These are phyloP conservation scores for Listronotus bonariensis DNA, from an alignment of 1,140 invertebrate species.

Conservation along the genomic window DNA sequence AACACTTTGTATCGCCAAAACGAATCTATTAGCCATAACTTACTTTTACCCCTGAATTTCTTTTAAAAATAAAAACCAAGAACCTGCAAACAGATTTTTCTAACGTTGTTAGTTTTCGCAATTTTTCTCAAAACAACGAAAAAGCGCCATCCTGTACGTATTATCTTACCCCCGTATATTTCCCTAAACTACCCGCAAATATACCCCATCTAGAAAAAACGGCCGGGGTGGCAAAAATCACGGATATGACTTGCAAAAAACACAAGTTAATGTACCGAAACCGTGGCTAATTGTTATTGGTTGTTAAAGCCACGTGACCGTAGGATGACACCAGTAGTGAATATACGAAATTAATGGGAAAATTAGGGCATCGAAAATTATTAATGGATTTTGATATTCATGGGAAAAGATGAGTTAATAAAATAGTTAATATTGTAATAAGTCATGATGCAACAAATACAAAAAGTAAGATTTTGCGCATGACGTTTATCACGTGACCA, in stretches of 20 bases:
- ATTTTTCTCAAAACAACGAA: too few species aligned
- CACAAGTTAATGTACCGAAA: slow-evolving; percentile 51
- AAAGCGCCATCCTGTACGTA: too few species aligned
- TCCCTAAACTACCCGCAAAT: not conserved
- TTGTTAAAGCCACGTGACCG: slow-evolving; percentile 52
- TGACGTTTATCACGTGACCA: too few species aligned
- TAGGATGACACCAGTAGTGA: slow-evolving; percentile 31
- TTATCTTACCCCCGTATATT: slow-evolving; percentile 3
- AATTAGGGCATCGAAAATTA: slow-evolving; percentile 23
- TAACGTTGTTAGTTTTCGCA: too few species aligned
- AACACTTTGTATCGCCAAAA: too few species aligned
- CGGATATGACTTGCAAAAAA: slow-evolving; percentile 48
- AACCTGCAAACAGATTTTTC: too few species aligned
- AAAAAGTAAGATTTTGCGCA: too few species aligned
- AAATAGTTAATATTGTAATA: too few species aligned
- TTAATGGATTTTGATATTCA: slow-evolving; percentile 30
- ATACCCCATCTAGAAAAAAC: slow-evolving; percentile 11
- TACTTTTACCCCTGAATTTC: too few species aligned
- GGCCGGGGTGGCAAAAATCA: slow-evolving; percentile 28
- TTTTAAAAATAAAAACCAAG: too few species aligned
- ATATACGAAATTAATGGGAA: slow-evolving; percentile 38
- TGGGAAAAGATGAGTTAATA: not conserved
- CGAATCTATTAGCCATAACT: too few species aligned
- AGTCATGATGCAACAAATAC: too few species aligned
- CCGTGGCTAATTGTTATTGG: slow-evolving; percentile 55